Evolutionary conservation across 2,113 vertebrate genomes (phyloP).

Genomic region (Dasypus novemcinctus): DNA sequence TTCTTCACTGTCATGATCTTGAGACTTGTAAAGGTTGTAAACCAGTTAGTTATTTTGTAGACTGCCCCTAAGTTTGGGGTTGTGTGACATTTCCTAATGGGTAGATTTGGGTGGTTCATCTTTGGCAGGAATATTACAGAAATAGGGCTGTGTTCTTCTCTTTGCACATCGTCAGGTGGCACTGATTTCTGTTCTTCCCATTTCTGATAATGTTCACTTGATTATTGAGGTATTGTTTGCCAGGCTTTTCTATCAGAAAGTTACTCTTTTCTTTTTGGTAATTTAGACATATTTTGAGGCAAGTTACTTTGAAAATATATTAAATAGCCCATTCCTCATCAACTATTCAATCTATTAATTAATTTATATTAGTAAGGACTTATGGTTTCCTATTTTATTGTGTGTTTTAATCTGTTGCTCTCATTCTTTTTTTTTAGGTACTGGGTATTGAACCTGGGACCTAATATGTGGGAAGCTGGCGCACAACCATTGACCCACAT

Average conservation of each 20-base stretch:
- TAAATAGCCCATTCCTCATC: neutral
- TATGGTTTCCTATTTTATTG: neutral
- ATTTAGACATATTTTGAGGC: conserved; percentile 24
- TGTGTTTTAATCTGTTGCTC: neutral
- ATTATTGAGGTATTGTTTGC: neutral
- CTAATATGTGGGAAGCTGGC: no score
- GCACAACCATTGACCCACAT: no score
- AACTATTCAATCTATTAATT: neutral
- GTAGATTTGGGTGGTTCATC: neutral
- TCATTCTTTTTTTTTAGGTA: neutral
- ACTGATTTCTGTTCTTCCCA: neutral
- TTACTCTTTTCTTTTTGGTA: neutral
- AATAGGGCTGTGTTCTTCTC: neutral
- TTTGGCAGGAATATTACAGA: neutral
- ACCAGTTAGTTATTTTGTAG: neutral
- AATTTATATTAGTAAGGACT: neutral
- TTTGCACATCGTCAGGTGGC: neutral
- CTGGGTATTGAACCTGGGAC: no score
- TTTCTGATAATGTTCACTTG: neutral
- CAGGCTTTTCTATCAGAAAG: neutral
- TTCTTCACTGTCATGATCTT: neutral
- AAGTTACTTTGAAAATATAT: neutral
- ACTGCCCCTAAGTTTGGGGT: neutral
- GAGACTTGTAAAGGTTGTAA: neutral
- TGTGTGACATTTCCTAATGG: neutral